Base-by-base conservation (phyloP, 2,888 invertebrate species). In the Anticlea derivata region DNA sequence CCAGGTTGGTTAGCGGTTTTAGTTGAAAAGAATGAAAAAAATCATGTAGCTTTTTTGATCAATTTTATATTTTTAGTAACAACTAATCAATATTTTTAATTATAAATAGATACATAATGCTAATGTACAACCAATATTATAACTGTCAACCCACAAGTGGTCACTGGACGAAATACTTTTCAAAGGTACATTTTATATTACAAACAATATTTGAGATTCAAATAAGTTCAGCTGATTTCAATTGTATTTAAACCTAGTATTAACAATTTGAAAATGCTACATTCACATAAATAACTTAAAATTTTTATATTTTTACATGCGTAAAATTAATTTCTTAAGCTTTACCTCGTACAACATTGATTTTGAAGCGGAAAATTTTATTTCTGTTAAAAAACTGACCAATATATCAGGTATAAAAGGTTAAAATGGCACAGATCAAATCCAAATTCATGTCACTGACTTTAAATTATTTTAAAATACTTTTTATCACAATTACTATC, bases 21-120 rank as follows among this genome's bases (percentile, higher is more conserved):
- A 17, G n/a, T 2, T 17, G n/a, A 31, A 34, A 26, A 7, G 31
- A 63, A 57, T 44, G 29, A 67, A 70, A 71, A 64, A 63, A 71
- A 63, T n/a, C n/a, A 40, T 8, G 13, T 45, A 50, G 52, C 38
- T 54, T 75, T 70, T 86, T 86, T 79, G 80, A 86, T 88, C 80
- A 78, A 88, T 87, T 89, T 87, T 86, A 75, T 89, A 86, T 89
- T 90, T 90, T 90, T 75, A 86, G 85, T 90, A 90, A 90, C 90
- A 88, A 87, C 87, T 90, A 90, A 87, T 89, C 89, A 90, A 86
- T 86, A 82, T 84, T 86, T 80, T 84, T 80, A 75, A 83, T 86
- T 86, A 88, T 88, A 87, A 87, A 89, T 88, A 88, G 80, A 79
- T 87, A 86, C 80, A 79, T 86, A 86, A 78, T 75, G 80, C 78